phyloP scores from a whole-genome alignment of 2,888 invertebrate species.

The Plebejus argus region DNA sequence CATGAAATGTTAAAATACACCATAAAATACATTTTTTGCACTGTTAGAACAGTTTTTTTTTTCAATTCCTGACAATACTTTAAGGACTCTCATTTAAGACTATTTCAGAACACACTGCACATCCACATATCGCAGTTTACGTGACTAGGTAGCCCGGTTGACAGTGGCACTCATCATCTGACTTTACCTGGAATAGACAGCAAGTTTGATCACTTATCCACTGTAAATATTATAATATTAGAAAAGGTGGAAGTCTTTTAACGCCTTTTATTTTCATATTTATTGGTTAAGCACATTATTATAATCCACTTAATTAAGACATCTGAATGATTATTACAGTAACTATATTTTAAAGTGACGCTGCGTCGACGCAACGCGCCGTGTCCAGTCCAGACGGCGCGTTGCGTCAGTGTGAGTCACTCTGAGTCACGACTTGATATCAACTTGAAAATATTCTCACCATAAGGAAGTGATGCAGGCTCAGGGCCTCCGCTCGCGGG shows the following conservation, averaged over 20 bases:
- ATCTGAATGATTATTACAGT: too few species aligned
- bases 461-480: constrained; percentile 89
- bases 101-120: background rate
- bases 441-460: constrained; percentile 49
- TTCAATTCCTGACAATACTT: background rate
- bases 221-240: background rate
- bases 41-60: background rate
- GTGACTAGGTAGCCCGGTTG: constrained; percentile 58
- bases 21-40: background rate
- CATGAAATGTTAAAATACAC: background rate
- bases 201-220: background rate
- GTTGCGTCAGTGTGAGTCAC: too few species aligned
- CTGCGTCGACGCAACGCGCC: too few species aligned
- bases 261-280: too few species aligned
- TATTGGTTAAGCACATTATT: too few species aligned
- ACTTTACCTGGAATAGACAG: constrained; percentile 57
- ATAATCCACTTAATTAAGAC: too few species aligned
- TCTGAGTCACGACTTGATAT: background rate
- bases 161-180: constrained; percentile 68
- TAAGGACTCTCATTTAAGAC: background rate
- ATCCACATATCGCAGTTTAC: constrained; percentile 24
- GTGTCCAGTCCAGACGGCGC: too few species aligned
- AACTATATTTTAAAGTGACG: too few species aligned
- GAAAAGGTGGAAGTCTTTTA: too few species aligned
- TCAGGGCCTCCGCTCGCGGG: constrained; percentile 85